Evolutionary conservation across 2,888 invertebrate genomes (phyloP).

Genomic region (Diaphora mendica): DNA sequence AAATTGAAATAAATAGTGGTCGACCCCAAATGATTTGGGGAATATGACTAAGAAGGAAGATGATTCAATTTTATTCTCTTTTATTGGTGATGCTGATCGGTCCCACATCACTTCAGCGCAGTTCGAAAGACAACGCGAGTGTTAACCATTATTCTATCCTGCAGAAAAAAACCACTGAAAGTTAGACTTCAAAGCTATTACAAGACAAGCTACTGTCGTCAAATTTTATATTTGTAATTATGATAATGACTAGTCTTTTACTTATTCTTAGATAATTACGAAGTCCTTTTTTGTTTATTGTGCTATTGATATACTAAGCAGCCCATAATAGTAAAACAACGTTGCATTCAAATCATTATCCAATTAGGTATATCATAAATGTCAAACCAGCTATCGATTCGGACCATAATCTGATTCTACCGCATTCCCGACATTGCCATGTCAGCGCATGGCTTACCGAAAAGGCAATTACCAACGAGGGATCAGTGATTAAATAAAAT

Average conservation of each 20-base stretch:
- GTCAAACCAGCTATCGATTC: constrained; percentile 32
- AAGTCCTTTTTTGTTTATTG: not conserved
- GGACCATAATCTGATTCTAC: constrained; percentile 44
- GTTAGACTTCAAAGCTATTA: not conserved
- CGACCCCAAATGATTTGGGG: no score
- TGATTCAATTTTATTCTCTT: no score
- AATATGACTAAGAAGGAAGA: no score
- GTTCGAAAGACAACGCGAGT: no score
- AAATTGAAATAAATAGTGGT: no score
- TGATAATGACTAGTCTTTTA: not conserved
- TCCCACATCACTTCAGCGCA: no score
- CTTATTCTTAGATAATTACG: not conserved
- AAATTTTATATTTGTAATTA: not conserved
- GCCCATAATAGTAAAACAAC: not conserved
- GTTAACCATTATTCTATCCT: not conserved
- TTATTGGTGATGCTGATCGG: no score
- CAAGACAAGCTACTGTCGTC: not conserved
- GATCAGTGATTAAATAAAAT: constrained; percentile 34
- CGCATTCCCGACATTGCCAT: constrained; percentile 43
- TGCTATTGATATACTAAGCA: not conserved
- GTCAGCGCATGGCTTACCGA: constrained; percentile 37
- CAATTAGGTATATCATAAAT: constrained; percentile 39
- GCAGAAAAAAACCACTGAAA: not conserved
- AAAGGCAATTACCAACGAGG: constrained; percentile 46
- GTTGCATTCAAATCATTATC: constrained; percentile 15